These are phyloP conservation scores for Microchrysa polita DNA, from an alignment of 2,888 invertebrate genomes.

Conservation along the genomic window DNA sequence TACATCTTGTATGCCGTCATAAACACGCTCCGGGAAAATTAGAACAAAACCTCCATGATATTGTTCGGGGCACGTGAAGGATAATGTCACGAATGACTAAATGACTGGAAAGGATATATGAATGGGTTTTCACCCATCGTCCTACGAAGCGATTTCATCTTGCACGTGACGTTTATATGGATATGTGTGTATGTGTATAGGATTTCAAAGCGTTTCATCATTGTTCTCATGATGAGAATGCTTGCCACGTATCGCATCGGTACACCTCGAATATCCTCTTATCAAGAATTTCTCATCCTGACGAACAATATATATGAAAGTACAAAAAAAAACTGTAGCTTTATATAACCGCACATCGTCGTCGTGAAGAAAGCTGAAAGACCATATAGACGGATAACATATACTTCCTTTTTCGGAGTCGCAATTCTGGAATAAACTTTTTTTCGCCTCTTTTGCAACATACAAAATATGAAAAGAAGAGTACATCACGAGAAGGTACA, in stretches of 20 bases:
- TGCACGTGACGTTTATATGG: neutral
- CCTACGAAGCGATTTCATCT: neutral
- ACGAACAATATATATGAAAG: no score
- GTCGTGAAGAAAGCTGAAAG: neutral
- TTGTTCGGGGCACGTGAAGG: conserved; percentile 2
- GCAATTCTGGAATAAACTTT: neutral
- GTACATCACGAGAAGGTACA: neutral
- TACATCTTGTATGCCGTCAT: no score
- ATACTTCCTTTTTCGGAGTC: neutral
- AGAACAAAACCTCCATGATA: neutral
- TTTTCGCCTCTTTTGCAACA: neutral
- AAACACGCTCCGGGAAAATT: neutral
- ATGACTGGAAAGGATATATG: conserved; percentile 6
- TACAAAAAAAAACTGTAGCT: no score
- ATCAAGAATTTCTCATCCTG: neutral
- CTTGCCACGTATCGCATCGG: conserved; percentile 5
- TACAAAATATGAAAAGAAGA: neutral
- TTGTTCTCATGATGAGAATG: conserved; percentile 4
- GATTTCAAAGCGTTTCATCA: neutral
- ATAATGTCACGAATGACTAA: conserved; percentile 11
- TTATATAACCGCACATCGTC: no score
- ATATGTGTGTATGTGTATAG: no score
- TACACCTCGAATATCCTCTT: neutral
- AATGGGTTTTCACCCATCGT: neutral
- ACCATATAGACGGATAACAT: neutral